Evolutionary conservation across 2,113 vertebrate species (phyloP), one percentile per base, ranked within the genome.

Genomic region (Pterocles gutturalis): DNA sequence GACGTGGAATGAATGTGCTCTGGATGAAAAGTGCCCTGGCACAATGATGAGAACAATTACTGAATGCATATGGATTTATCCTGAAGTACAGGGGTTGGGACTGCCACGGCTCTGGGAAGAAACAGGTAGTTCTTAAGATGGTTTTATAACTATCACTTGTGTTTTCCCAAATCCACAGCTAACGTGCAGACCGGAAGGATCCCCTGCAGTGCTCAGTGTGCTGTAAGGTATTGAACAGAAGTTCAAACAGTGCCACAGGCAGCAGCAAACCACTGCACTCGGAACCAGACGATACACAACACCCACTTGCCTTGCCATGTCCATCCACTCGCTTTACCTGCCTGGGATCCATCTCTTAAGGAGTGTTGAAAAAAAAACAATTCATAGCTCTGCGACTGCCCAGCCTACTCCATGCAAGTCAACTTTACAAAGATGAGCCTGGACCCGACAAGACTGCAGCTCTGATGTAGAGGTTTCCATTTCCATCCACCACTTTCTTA

Each of bases 221-320:
- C 31, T 34, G 2, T 8, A 34, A 57, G 33, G 34, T 18, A 10
- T 3, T 9, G 18, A 46, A 45, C 11, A 60, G 25, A 14, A 78
- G 31, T 18, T 43, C 26, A 28, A 6, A 41, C 41, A 38, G 34
- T 1, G 3, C 28, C 13, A 38, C 14, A 26, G 53, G n/a, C 20
- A 24, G 38, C 11, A 7, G 58, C 75, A 54, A 41, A 45, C 36
- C 26, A 11, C 19, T 12, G 49, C 5, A 9, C n/a, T 26, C n/a
- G 38, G 36, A 70, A 33, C 43, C 48, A 20, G 51, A 11, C 11
- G 15, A 51, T 2, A 5, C 24, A 6, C 45, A 53, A 36, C 7
- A 1, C 41, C 26, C 33, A 8, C 24, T 16, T 19, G 10, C 60
- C 8, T 1, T n/a, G 36, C 46, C 10, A 1, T 3, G 17, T 54